These are phyloP conservation scores for Cryptotis parvus DNA, from an alignment of 2,113 vertebrate species.

Conservation along the genomic window DNA sequence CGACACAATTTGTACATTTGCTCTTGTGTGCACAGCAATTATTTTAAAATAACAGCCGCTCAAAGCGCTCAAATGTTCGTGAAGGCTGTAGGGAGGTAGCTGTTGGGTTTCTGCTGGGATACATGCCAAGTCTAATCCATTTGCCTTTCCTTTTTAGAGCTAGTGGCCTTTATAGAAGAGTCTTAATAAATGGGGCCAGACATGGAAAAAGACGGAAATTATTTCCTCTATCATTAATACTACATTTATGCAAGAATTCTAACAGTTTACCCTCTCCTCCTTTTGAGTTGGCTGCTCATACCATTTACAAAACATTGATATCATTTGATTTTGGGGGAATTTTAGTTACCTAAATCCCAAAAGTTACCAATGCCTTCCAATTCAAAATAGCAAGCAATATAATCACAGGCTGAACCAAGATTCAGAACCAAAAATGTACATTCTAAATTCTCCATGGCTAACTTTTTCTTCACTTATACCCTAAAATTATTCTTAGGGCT, in stretches of 20 bases:
- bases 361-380: constrained; percentile 10
- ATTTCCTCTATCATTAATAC: neutral
- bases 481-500: constrained; percentile 49
- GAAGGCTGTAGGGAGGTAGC: constrained; percentile 10
- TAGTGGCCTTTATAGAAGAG: constrained; percentile 12
- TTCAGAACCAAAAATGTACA: neutral
- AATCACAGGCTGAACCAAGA: constrained; percentile 28
- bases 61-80: constrained; percentile 26
- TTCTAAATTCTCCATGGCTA: constrained; percentile 46
- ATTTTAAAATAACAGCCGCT: constrained; percentile 51
- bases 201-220: neutral
- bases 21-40: constrained; percentile 55
- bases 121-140: neutral
- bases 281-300: neutral
- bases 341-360: neutral
- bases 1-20: constrained; percentile 63
- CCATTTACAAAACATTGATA: constrained; percentile 39
- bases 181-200: constrained; percentile 25
- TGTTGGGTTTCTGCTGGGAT: neutral
- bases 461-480: constrained; percentile 54
- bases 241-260: neutral
- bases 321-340: neutral
- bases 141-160: constrained; percentile 50
- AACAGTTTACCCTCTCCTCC: neutral
- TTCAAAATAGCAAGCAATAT: constrained; percentile 23